phyloP scores from a whole-genome alignment of 2,797 vertebrate genomes.

The Acrocephalus scirpaceus region DNA sequence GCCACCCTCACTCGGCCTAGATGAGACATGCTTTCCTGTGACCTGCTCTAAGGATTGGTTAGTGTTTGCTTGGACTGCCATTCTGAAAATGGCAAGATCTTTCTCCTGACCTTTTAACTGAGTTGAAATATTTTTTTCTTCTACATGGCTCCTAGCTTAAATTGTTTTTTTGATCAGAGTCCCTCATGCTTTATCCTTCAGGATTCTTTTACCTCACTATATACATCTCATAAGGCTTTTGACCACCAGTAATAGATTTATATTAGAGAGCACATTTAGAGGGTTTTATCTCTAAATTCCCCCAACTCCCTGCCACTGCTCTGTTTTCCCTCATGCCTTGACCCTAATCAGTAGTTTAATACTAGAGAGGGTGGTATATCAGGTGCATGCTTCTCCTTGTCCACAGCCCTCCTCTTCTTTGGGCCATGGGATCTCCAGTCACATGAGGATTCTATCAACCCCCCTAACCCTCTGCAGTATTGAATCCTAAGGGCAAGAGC shows the following conservation, averaged over 20 bases:
- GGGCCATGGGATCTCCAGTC: background rate
- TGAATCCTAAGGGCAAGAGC: background rate
- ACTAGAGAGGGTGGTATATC: background rate
- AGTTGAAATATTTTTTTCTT: background rate
- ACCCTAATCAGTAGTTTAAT: background rate
- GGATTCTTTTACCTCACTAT: background rate
- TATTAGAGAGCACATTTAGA: background rate
- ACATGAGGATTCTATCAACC: background rate
- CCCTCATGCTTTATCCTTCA: background rate
- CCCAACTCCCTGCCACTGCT: background rate
- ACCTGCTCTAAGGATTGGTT: background rate
- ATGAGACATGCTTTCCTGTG: background rate
- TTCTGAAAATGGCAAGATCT: background rate
- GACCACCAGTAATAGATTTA: background rate
- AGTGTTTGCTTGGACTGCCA: background rate
- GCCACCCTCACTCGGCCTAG: background rate
- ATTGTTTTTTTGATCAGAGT: background rate
- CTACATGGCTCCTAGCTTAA: background rate
- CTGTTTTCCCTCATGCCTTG: background rate
- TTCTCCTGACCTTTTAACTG: conserved; percentile 7
- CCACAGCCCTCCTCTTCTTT: background rate
- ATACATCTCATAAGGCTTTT: background rate
- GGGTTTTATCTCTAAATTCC: background rate
- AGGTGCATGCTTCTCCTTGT: background rate
- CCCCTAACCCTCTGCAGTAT: background rate